Evolutionary conservation across 2,888 invertebrate species (phyloP).

Genomic region (Pseudeuparius sepicola): DNA sequence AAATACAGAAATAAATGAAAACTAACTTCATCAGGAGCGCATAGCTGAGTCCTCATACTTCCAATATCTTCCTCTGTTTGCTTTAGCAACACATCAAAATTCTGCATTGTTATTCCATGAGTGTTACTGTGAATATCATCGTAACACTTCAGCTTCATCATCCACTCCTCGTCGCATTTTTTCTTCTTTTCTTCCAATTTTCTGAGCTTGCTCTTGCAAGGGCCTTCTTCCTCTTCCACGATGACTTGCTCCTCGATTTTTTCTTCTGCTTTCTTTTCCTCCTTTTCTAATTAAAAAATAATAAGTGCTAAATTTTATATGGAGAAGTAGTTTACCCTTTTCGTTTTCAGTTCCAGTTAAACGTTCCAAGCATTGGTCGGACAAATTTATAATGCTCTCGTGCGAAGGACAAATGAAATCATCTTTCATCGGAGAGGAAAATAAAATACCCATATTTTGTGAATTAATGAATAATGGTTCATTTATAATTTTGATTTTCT

Average conservation of each 20-base stretch:
- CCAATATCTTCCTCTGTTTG: slow-evolving; percentile 22
- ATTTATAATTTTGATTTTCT: background rate
- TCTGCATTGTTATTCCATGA: slow-evolving; percentile 36
- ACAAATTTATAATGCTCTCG: slow-evolving; percentile 3
- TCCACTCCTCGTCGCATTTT: slow-evolving; percentile 21
- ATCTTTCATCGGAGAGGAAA: too few species aligned
- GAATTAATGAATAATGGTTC: slow-evolving; percentile 1
- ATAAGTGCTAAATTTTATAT: background rate
- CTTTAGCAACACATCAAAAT: slow-evolving; percentile 25
- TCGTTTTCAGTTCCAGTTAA: background rate
- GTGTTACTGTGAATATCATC: slow-evolving; percentile 44
- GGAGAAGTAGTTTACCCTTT: slow-evolving; percentile 1
- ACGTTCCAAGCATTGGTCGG: background rate
- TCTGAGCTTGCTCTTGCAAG: slow-evolving; percentile 1
- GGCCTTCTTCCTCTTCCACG: background rate
- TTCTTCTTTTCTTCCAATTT: slow-evolving; percentile 13
- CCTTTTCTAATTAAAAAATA: background rate
- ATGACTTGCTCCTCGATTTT: background rate
- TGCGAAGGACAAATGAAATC: slow-evolving; percentile 6
- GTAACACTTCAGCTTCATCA: slow-evolving; percentile 32
- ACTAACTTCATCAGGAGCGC: slow-evolving; percentile 23
- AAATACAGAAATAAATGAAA: slow-evolving; percentile 3
- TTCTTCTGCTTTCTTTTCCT: slow-evolving; percentile 12
- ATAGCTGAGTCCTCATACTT: slow-evolving; percentile 19
- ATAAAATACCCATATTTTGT: too few species aligned